Percentiles rank a stretch among this genome's conserved stretches.
Conservation (phyloP, 2,888 invertebrate species). For the Argyresthia goedartella region DNA sequence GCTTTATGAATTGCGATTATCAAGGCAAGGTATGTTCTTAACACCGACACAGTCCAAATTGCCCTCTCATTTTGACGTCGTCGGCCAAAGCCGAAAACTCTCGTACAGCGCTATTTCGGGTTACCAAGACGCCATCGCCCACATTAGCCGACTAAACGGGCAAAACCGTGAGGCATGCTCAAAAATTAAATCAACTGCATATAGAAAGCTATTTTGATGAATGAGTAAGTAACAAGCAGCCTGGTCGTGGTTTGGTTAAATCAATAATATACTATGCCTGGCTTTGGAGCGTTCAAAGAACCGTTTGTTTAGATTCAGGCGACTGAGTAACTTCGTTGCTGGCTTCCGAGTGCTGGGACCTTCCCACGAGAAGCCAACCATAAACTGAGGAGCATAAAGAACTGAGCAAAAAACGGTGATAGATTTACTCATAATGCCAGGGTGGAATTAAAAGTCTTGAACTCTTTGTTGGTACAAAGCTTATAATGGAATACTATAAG, state of each 20-base stretch:
- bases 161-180: constrained; percentile 44
- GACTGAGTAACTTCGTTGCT: neutral
- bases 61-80: constrained; percentile 46
- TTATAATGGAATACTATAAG: too few relatives aligned
- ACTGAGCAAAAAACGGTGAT: constrained; percentile 2
- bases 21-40: neutral
- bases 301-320: neutral
- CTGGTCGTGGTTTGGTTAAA: too few relatives aligned
- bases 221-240: too few relatives aligned
- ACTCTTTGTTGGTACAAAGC: neutral
- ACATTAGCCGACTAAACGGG: constrained; percentile 44
- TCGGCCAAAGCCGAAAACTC: constrained; percentile 48
- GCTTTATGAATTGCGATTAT: too few relatives aligned
- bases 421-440: too few relatives aligned
- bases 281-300: neutral
- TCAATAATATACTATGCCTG: too few relatives aligned
- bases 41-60: constrained; percentile 42
- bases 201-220: neutral
- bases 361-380: constrained; percentile 8
- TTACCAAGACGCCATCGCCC: constrained; percentile 26
- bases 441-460: too few relatives aligned
- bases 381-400: constrained; percentile 11
- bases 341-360: neutral
- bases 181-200: constrained; percentile 26
- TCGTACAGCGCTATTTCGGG: constrained; percentile 39